Evolutionary conservation across 2,113 vertebrate species (phyloP).

Genomic region (Sebastes schlegelii): DNA sequence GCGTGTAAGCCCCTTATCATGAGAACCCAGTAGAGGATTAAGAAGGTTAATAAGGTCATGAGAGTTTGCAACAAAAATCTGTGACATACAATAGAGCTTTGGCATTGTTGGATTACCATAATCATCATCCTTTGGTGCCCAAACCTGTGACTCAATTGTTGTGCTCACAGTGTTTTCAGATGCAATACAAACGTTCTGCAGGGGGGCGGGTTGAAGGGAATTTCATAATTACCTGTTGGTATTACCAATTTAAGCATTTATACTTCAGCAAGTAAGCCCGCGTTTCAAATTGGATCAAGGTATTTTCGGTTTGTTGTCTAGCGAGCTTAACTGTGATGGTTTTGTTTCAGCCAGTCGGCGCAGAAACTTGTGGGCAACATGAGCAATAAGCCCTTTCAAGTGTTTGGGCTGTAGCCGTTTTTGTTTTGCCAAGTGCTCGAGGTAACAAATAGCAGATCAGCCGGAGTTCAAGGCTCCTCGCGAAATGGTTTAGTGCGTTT

Average conservation of each 20-base stretch:
- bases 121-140: slow-evolving; percentile 68
- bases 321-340: slow-evolving; percentile 48
- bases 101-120: slow-evolving; percentile 77
- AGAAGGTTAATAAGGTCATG: slow-evolving; percentile 82
- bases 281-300: slow-evolving; percentile 77
- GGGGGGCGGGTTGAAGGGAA: slow-evolving; percentile 38
- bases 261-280: slow-evolving; percentile 61
- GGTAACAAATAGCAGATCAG: slow-evolving; percentile 80
- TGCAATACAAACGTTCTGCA: slow-evolving; percentile 58
- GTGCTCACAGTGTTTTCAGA: slow-evolving; percentile 57
- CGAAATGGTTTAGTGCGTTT: slow-evolving; percentile 59
- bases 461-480: slow-evolving; percentile 75
- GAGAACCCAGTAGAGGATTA: slow-evolving; percentile 75
- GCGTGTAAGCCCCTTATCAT: slow-evolving; percentile 77
- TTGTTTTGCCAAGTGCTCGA: slow-evolving; percentile 70
- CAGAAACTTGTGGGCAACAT: slow-evolving; percentile 66
- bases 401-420: slow-evolving; percentile 68
- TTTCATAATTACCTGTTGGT: slow-evolving; percentile 75
- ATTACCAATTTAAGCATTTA: slow-evolving; percentile 72
- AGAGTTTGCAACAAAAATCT: slow-evolving; percentile 73
- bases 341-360: slow-evolving; percentile 50
- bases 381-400: slow-evolving; percentile 72
- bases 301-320: slow-evolving; percentile 57
- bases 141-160: slow-evolving; percentile 73
- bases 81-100: slow-evolving; percentile 64